Conservation (phyloP, 1,140 invertebrate species). For the Microplitis mediator region DNA sequence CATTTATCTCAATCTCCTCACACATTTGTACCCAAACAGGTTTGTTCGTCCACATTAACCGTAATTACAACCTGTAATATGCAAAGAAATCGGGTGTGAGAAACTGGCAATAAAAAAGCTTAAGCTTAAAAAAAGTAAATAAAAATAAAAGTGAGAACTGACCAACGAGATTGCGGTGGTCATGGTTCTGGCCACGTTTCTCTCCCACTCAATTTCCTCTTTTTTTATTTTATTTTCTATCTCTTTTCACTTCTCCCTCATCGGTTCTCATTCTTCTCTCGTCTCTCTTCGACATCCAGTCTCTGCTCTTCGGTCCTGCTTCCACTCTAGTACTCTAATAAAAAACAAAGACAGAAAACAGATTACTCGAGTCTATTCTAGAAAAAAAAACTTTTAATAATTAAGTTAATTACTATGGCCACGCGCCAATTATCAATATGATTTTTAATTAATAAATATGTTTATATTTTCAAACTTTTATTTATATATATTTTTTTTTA, state of each 20-base stretch:
- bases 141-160: slow-evolving; percentile 37
- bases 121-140: background rate
- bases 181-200: slow-evolving; percentile 42
- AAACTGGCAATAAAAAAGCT: background rate
- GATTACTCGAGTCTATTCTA: slow-evolving; percentile 14
- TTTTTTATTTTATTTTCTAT: slow-evolving; percentile 24
- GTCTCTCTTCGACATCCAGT: background rate
- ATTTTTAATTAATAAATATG: too few relatives aligned
- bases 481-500: too few relatives aligned
- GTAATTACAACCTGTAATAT: background rate
- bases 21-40: too few relatives aligned
- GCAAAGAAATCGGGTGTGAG: background rate
- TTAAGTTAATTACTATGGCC: too few relatives aligned
- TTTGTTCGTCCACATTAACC: background rate
- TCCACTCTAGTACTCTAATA: slow-evolving; percentile 11
- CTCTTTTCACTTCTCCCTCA: slow-evolving; percentile 29
- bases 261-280: slow-evolving; percentile 15
- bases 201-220: slow-evolving; percentile 32
- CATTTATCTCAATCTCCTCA: too few relatives aligned
- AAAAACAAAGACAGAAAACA: slow-evolving; percentile 30
- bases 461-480: too few relatives aligned
- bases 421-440: too few relatives aligned
- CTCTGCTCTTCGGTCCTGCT: background rate
- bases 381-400: too few relatives aligned
- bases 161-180: slow-evolving; percentile 56